Base-by-base conservation (phyloP, 2,797 vertebrate genomes). In the Psittacula derbiana region DNA sequence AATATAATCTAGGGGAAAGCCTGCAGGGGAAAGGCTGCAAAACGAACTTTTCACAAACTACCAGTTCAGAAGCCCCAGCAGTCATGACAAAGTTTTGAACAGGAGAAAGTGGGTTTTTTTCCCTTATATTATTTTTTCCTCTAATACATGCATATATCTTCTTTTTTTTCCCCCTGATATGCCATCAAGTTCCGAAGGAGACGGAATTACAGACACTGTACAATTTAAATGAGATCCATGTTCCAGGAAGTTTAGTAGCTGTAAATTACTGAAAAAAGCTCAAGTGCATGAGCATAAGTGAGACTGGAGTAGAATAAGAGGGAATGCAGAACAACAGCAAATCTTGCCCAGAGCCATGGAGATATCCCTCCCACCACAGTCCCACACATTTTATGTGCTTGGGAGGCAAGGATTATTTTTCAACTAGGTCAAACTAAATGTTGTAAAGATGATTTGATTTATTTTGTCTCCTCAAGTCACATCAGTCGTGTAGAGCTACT, bases 381-480 rank as follows among this genome's bases (percentile, higher is more conserved):
- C 70, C 38, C 86, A 85, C 47, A 86, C 4, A 4, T 62, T 94
- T 85, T 93, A 69, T 52, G 28, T 81, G 58, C 65, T 83, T 86
- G 52, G 53, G 58, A 95, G 55, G 36, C 49, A 95, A 82, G 50
- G 50, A 75, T 73, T 81, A 81, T 76, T 94, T 93, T 95, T 96
- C 88, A 95, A 44, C 40, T 88, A 95, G 85, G 80, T 86, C 86
- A 96, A 43, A 94, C 52, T 80, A 96, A 91, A 87, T 58, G 24
- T 36, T 86, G 61, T n/a, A 86, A 95, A 92, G 82, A 91, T 43
- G 4, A 95, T 88, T 91, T 89, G 76, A 95, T 95, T 85, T 87
- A 87, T 93, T 97, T 93, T 95, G 55, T 92, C 70, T 90, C 86
- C 65, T 88, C 46, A 62, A 96, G 81, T 88, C 78, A 88, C 43